Evolutionary conservation across 2,113 vertebrate species (phyloP), one percentile per base, ranked within the genome.

Genomic region (Himantopus leucocephalus): DNA sequence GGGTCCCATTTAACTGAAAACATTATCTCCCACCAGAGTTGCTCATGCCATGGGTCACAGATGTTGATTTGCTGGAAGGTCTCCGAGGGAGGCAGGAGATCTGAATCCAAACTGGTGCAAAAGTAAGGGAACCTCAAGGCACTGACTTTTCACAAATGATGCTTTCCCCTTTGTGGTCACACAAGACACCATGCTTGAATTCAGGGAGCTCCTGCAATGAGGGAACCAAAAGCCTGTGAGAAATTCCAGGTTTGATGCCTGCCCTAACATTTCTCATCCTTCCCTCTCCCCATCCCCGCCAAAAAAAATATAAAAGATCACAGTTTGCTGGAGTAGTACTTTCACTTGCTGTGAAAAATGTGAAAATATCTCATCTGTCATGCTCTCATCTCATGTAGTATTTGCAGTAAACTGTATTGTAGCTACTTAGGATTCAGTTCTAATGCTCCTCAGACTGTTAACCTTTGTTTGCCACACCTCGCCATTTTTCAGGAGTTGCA

Each of bases 221-320:
- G 41, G 6, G 8, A 89, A 52, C 14, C 14, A n/a, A 72, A 81
- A 85, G 0, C 12, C 29, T 63, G 3, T 41, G 26, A 82, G 8
- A 87, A 90, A 56, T 53, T 78, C 20, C 64, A 74, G 23, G 5
- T 77, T 71, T 35, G 10, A 39, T 39, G 9, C 5, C 13, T 48
- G 9, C 26, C 60, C 34, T 66, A 76, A 50, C 5, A 45, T 60
- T 39, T 39, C 39, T 39, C 39, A 39, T 39, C 12, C 39, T 39
- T 39, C 39, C 39, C 11, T 3, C 3, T 8, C 2, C 6, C 1
- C 6, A 2, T 5, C 2, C 13, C 5, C 3, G 2, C 1, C 4
- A n/a, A 64, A 62, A 29, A 4, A 52, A 74, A 53, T 12, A 2
- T 21, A 53, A 14, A 2, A 27, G 21, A 50, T 11, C 8, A 15